Base-by-base conservation (phyloP, 2,113 vertebrate genomes). In the Rhombomys opimus region DNA sequence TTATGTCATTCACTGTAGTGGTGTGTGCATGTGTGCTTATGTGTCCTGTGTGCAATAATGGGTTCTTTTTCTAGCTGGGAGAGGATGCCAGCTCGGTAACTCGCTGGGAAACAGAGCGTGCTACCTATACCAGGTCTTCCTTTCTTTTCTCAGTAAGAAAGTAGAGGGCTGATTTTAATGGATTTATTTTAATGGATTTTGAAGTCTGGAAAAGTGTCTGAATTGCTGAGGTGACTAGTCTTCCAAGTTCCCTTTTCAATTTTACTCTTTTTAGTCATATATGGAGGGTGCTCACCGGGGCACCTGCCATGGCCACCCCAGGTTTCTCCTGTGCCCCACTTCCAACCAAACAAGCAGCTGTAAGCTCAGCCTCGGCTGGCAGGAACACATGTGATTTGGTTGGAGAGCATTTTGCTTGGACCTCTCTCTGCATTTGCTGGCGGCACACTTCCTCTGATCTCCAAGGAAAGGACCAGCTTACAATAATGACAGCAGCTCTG, bases 161-260 rank as follows among this genome's bases (percentile, higher is more conserved):
- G 93, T 76, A 75, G 85, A 96, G 85, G 57, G n/a, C n/a, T 75
- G 94, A 90, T 96, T 95, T 97, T 95, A 96, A 98, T 94, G 91
- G 95, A 95, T 61, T 96, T 97, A 97, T 86, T 97, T 95, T 93
- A 98, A 97, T 97, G 97, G 94, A 97, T 77, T 68, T 95, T 97
- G 94, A 98, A 98, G 97, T 93, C 93, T 98, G 95, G 97, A 97
- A 97, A 98, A 97, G 77, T 90, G 84, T 82, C 22, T 18, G 54
- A 90, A 97, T 97, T 96, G 96, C 98, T 96, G 97, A 98, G 94
- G 96, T 98, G 98, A 97, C 98, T 77, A 96, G 68, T 98, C 98
- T 98, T 92, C 59, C 95, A 96, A 25, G n/a, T 88, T 88, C 35
- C 20, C 17, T 32, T 63, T 98, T 98, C 81, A 61, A 92, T 97